Base-by-base conservation (phyloP, 2,113 vertebrate genomes). In the Leptobrachium leishanense region DNA sequence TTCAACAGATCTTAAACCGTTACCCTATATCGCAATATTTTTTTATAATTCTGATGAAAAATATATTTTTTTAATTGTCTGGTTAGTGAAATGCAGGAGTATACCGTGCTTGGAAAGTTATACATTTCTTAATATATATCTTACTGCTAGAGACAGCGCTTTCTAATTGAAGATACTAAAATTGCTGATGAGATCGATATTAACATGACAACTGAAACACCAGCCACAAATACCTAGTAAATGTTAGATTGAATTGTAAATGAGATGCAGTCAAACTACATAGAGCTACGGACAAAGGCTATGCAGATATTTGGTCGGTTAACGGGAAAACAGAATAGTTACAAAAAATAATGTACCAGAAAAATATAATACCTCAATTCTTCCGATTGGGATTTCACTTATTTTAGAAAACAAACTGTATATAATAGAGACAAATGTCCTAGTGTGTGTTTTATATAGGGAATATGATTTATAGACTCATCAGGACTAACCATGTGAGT, bases 221-320 rank as follows among this genome's bases (percentile, higher is more conserved):
- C 55, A 84, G 87, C 82, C 85, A 79, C 74, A 86, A 87, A 87
- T 84, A 80, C 82, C 77, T 72, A 75, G 82, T 83, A 83, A 85
- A 85, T 20, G 81, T 71, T 82, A 76, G 82, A 84, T 84, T 85
- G 78, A 72, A 74, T 86, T 31, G 20, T 31, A 31, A 31, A 31
- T 31, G 20, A 31, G 20, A 31, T 31, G 20, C 20, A 31, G 20
- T 85, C 83, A 84, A 84, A 85, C 83, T 43, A 79, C 85, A 83
- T 80, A 78, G 79, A 86, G 81, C 82, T 74, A 82, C 79, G 75
- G 82, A 85, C 85, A 9, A 82, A 73, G 79, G 84, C 72, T 85
- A 83, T 85, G 6, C 11, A 54, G 50, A 8, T 54, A 54, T 54
- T 11, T 54, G 2, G 6, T 11, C 11, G 50, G 20, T 31, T 31